phyloP scores from a whole-genome alignment of 2,797 vertebrate genomes.

The Scolopax bukidnonensis region DNA sequence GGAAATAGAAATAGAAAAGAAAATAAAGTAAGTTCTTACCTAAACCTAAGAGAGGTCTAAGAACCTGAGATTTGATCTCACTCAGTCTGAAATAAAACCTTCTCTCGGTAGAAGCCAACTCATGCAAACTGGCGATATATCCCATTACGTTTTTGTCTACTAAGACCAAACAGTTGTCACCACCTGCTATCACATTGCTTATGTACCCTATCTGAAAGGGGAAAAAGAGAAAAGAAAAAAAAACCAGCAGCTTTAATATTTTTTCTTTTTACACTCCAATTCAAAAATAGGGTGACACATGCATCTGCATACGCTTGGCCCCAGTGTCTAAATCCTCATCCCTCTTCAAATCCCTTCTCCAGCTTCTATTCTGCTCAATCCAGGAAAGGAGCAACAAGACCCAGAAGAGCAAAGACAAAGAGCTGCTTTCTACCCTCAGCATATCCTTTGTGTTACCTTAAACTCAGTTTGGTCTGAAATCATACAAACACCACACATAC shows the following conservation, averaged over 20 bases:
- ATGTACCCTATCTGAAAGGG: slow-evolving; percentile 89
- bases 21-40: slow-evolving; percentile 77
- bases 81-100: slow-evolving; percentile 91
- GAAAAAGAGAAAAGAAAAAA: slow-evolving; percentile 4
- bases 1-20: not conserved
- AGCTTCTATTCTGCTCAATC: not conserved
- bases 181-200: slow-evolving; percentile 89
- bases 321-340: not conserved
- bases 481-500: not conserved
- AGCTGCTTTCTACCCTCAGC: not conserved
- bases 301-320: too few relatives aligned
- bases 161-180: slow-evolving; percentile 82
- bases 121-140: slow-evolving; percentile 92
- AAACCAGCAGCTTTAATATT: not conserved
- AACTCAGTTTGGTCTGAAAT: not conserved
- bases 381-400: not conserved
- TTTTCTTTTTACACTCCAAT: not conserved
- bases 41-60: slow-evolving; percentile 91
- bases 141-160: slow-evolving; percentile 93
- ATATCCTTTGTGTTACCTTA: not conserved
- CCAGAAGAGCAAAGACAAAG: not conserved
- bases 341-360: not conserved
- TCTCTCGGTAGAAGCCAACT: slow-evolving; percentile 91
- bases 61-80: slow-evolving; percentile 87
- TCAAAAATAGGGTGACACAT: not conserved